Evolutionary conservation across 1,140 invertebrate genomes (phyloP).

Genomic region (Drosophila setifemur): DNA sequence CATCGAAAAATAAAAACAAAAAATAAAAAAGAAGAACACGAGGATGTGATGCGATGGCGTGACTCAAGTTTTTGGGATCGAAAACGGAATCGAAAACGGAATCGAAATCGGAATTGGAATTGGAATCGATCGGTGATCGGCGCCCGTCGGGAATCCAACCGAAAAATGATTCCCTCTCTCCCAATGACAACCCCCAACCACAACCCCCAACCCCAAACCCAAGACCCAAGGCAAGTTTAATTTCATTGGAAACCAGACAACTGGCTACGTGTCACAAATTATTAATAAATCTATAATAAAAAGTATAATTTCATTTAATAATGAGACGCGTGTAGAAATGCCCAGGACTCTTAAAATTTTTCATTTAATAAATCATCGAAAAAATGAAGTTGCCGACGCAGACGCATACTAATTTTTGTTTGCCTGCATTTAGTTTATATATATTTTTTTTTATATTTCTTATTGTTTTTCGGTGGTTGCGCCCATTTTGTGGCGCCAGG

Average conservation of each 20-base stretch:
- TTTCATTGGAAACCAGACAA: constrained; percentile 65
- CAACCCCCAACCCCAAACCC: no score
- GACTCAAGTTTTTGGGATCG: constrained; percentile 12
- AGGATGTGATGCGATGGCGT: constrained; percentile 44
- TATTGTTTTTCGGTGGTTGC: constrained; percentile 52
- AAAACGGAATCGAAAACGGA: not conserved
- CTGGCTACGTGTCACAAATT: constrained; percentile 71
- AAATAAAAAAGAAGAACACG: not conserved
- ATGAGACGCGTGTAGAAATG: constrained; percentile 73
- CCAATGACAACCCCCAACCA: no score
- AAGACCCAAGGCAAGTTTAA: no score
- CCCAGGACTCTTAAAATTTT: constrained; percentile 32
- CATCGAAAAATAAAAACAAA: not conserved
- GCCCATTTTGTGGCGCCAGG: constrained; percentile 67
- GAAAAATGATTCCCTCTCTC: no score
- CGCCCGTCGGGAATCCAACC: not conserved
- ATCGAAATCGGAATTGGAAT: constrained; percentile 12
- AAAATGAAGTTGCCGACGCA: constrained; percentile 74
- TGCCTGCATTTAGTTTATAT: constrained; percentile 6
- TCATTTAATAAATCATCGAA: constrained; percentile 78
- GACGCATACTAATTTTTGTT: constrained; percentile 71
- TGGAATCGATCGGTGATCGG: no score
- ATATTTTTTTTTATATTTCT: constrained; percentile 1
- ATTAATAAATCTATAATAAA: constrained; percentile 80
- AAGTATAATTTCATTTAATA: constrained; percentile 77